Evolutionary conservation across 2,888 invertebrate genomes (phyloP), one percentile per base, ranked within the genome.

Genomic region (Cryptops parisi): DNA sequence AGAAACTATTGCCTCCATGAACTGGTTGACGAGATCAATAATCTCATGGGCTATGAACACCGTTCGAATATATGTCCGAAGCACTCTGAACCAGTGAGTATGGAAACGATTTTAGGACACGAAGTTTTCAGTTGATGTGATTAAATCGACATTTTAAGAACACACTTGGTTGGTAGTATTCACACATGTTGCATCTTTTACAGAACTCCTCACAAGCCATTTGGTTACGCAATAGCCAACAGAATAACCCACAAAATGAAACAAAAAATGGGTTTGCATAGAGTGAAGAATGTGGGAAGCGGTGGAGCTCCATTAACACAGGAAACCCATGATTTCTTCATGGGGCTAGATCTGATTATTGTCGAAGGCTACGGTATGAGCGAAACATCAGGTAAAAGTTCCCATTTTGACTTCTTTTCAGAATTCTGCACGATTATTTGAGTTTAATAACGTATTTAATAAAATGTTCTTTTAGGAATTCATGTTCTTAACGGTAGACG

Each of bases 311-410:
- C 47, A 19, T 5, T 47, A 2, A 25, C 47, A 6, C 15, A 26
- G 17, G 47, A 47, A 26, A 26, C 26, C 3, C 23, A n/a, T 26
- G 25, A 47, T 12, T 47, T 17, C 26, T 47, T 47, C 47, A 25
- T 19, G 1, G 47, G 27, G 26, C 27, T 47, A 26, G 15, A 26
- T 26, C 24, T 47, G 25, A 26, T 17, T n/a, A 17, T 47, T 26
- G 19, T 47, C 17, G 26, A 47, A 23, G 25, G 26, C 27, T 47
- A 26, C 17, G 47, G 47, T 9, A 12, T 47, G 47, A 47, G 47
- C 17, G 47, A 47, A 26, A 25, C 26, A 17, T 12, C 25, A 26
- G 47, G 47, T 47, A 33, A 33, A 15, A 33, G 15, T n/a, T n/a
- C n/a, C 33, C 33, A 33, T 33, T 33, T 15, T 33, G 33, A 9